Conservation (phyloP, 2,113 vertebrate species). For the Tringa solitaria region DNA sequence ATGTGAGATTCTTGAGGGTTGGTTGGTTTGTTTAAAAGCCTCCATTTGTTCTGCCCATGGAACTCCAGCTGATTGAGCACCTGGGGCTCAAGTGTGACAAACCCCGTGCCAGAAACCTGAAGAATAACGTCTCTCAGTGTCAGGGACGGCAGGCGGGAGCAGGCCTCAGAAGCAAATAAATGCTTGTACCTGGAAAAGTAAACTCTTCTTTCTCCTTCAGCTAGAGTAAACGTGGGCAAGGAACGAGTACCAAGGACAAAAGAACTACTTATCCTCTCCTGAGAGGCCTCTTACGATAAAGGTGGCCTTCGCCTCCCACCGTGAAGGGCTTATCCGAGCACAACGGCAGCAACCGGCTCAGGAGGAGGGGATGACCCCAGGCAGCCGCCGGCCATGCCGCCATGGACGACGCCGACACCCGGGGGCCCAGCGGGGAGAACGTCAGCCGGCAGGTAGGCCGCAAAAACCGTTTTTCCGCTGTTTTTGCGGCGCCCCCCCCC, state of each 20-base stretch:
- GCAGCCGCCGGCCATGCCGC: no score
- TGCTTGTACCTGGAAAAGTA: fast-evolving
- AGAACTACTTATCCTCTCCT: fast-evolving
- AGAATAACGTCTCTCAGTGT: fast-evolving
- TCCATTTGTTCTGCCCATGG: not conserved
- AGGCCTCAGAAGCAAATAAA: not conserved
- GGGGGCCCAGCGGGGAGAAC: fast-evolving
- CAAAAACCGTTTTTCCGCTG: not conserved
- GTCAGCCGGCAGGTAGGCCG: no score
- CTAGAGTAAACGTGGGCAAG: not conserved
- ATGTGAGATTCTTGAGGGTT: fast-evolving
- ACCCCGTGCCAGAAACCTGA: not conserved
- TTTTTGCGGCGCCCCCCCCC: not conserved
- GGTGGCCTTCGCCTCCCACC: not conserved
- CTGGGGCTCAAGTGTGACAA: no score
- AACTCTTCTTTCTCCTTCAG: not conserved
- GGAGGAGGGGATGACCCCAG: not conserved
- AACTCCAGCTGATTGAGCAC: not conserved
- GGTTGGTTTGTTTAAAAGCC: not conserved
- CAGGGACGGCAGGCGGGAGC: fast-evolving
- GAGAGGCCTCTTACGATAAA: fast-evolving
- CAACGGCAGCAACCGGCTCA: no score
- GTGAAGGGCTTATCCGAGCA: fast-evolving
- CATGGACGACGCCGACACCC: not conserved
- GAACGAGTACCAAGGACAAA: fast-evolving